Conservation (phyloP, 2,888 invertebrate genomes). For the Phrixothrix hirtus region DNA sequence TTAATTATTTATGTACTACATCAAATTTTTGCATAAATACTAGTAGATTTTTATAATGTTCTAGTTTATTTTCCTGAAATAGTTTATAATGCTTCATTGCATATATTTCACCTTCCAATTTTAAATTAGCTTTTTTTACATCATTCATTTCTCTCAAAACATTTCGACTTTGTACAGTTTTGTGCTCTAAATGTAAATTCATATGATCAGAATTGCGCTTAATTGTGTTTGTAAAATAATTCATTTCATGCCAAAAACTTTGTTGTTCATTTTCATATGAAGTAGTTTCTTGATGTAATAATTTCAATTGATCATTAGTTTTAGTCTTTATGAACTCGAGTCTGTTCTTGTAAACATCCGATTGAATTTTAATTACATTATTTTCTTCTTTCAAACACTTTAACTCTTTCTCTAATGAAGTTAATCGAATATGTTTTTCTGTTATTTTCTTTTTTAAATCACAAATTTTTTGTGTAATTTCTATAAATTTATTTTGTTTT, state of each 20-base stretch:
- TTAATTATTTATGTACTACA: no score
- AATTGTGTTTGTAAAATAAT: conserved; percentile 12
- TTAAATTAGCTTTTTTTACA: conserved; percentile 9
- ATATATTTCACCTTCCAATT: conserved; percentile 32
- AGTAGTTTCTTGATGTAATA: neutral
- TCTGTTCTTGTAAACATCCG: no score
- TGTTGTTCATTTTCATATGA: neutral
- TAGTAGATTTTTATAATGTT: no score
- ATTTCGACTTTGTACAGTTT: neutral
- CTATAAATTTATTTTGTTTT: conserved; percentile 4
- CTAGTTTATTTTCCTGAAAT: conserved; percentile 31
- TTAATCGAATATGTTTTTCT: conserved; percentile 1
- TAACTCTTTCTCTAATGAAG: neutral
- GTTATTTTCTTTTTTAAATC: conserved; percentile 5
- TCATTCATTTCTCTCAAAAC: neutral
- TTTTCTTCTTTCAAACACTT: neutral
- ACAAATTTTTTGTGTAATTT: neutral
- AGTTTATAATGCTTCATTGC: conserved; percentile 24
- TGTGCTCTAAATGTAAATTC: neutral
- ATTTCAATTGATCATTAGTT: neutral
- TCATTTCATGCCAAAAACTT: conserved; percentile 16
- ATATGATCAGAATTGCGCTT: neutral
- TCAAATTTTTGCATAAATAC: neutral
- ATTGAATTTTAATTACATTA: conserved; percentile 2
- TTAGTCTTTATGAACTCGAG: neutral